phyloP scores from a whole-genome alignment of 2,797 vertebrate species.

The Mionectes olivaceus region DNA sequence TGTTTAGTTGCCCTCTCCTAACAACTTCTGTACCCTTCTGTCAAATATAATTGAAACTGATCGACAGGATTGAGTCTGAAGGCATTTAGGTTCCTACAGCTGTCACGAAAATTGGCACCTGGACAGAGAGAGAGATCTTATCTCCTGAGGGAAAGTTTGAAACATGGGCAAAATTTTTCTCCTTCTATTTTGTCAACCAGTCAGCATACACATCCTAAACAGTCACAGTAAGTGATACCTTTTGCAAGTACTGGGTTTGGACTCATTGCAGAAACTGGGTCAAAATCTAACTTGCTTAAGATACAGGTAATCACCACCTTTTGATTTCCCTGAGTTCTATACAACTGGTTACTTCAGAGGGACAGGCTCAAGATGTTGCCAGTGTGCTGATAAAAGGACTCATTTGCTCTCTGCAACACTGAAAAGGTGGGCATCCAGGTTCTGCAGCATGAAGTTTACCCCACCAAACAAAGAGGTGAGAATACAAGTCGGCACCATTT shows the following conservation, averaged over 20 bases:
- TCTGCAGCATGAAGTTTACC: not conserved
- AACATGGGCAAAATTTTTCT: not conserved
- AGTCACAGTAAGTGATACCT: not conserved
- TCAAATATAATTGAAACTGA: slow-evolving; percentile 13
- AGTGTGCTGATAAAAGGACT: not conserved
- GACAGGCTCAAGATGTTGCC: not conserved
- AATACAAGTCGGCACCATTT: not conserved
- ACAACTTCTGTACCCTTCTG: not conserved
- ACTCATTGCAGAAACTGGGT: not conserved
- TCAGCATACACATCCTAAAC: not conserved
- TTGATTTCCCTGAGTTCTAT: not conserved
- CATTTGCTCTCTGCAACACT: not conserved
- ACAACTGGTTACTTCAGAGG: fast-evolving
- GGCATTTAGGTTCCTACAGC: not conserved
- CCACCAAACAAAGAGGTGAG: not conserved
- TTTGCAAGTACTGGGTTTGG: not conserved
- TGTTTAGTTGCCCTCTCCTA: not conserved
- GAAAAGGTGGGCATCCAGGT: not conserved
- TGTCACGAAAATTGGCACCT: not conserved
- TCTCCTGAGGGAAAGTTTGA: not conserved
- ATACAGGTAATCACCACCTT: not conserved
- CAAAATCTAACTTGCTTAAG: not conserved
- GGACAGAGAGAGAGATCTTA: not conserved
- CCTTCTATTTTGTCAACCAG: not conserved
- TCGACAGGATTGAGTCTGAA: not conserved